Conservation (phyloP, 2,888 invertebrate genomes). For the Agrochola lychnidis region DNA sequence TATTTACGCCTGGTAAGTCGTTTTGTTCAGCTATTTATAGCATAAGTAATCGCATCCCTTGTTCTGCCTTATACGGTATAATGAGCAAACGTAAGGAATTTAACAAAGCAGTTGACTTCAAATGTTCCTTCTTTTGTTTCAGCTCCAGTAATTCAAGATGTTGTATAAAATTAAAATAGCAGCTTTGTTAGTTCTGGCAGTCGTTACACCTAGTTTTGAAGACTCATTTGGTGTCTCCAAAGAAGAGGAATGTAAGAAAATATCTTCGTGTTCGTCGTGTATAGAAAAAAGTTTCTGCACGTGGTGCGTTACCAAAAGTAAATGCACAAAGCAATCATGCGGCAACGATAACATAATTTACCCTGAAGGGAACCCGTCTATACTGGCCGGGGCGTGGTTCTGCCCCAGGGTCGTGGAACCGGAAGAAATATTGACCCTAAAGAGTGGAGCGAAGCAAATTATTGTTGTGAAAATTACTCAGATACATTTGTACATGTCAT, state of each 20-base stretch:
- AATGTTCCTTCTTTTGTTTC: conserved; percentile 37
- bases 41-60: neutral
- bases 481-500: conserved; percentile 84
- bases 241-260: conserved; percentile 67
- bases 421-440: conserved; percentile 71
- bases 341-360: conserved; percentile 85
- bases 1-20: conserved; percentile 60
- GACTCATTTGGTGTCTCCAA: conserved; percentile 50
- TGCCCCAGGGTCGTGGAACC: conserved; percentile 79
- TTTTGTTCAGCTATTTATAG: neutral
- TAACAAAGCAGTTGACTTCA: conserved; percentile 28
- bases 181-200: conserved; percentile 50
- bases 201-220: conserved; percentile 41
- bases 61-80: neutral
- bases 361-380: conserved; percentile 74
- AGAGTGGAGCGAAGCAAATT: conserved; percentile 76
- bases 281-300: conserved; percentile 76
- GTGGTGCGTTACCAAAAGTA: conserved; percentile 85
- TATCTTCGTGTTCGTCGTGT: conserved; percentile 78
- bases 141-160: conserved; percentile 52
- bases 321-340: conserved; percentile 81
- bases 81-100: conserved; percentile 5
- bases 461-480: conserved; percentile 81
- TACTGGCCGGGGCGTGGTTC: conserved; percentile 81
- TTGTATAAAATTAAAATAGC: conserved; percentile 43